These are phyloP conservation scores for Hippopotamyrus pictus DNA, from an alignment of 2,797 vertebrate species.

Conservation along the genomic window DNA sequence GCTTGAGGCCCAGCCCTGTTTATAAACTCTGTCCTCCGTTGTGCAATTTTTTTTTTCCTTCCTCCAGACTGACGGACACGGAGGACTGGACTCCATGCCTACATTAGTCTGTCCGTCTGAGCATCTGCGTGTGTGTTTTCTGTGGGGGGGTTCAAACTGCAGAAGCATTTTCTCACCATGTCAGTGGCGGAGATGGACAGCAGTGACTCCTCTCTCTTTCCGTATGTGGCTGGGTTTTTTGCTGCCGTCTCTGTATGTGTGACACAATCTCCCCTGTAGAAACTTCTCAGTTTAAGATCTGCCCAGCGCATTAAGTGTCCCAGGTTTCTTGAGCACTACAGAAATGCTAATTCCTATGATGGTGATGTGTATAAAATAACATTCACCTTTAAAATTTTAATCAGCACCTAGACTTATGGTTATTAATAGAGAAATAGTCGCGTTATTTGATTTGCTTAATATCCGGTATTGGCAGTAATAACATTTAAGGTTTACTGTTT, in stretches of 20 bases:
- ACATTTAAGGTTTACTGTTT: neutral
- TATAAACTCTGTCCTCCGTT: slow-evolving; percentile 27
- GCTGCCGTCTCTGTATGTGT: neutral
- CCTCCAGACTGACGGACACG: slow-evolving; percentile 19
- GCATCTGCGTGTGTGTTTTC: slow-evolving; percentile 18
- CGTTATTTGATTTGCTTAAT: neutral
- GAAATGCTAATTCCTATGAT: neutral
- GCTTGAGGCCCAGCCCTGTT: slow-evolving; percentile 25
- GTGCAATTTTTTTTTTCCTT: slow-evolving; percentile 21
- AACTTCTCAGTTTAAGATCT: neutral
- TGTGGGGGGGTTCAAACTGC: neutral
- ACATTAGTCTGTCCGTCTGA: neutral
- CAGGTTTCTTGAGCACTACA: neutral
- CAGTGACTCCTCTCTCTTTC: neutral
- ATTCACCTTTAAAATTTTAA: neutral
- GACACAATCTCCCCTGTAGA: neutral
- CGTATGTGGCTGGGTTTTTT: neutral
- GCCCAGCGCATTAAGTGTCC: neutral
- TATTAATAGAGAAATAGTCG: neutral
- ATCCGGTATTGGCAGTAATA: neutral
- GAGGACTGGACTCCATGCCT: neutral
- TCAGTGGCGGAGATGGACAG: neutral
- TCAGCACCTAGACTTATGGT: neutral
- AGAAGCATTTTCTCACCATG: neutral
- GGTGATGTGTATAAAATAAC: neutral